These are phyloP conservation scores for Agrypnus murinus DNA, from an alignment of 2,888 invertebrate genomes.

Conservation along the genomic window DNA sequence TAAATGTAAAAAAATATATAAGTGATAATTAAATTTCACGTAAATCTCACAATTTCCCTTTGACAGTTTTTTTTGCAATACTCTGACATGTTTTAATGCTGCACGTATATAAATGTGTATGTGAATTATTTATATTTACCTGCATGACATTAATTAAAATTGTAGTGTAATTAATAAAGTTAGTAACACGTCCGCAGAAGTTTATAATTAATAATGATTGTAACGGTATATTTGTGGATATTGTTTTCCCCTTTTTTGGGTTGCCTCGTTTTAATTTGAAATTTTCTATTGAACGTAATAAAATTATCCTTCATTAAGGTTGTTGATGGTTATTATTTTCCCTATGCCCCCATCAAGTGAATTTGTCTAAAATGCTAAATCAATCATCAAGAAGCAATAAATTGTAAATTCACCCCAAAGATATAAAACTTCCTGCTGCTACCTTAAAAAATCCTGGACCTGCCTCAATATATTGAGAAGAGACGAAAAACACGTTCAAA, in stretches of 20 bases:
- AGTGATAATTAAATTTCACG: slow-evolving; percentile 28
- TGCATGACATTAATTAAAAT: slow-evolving; percentile 26
- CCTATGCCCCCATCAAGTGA: not conserved
- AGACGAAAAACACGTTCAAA: slow-evolving; percentile 44
- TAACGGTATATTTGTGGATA: not conserved
- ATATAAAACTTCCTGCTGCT: slow-evolving; percentile 5
- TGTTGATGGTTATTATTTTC: no score
- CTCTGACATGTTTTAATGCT: not conserved
- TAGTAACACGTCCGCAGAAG: slow-evolving; percentile 8
- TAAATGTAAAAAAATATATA: not conserved
- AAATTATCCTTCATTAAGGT: not conserved
- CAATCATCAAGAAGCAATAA: not conserved
- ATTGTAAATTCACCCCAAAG: slow-evolving; percentile 11
- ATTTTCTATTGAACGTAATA: not conserved
- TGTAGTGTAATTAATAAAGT: slow-evolving; percentile 14
- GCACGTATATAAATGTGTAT: not conserved
- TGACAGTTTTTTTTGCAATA: slow-evolving; percentile 11
- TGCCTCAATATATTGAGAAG: slow-evolving; percentile 30
- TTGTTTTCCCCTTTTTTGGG: not conserved
- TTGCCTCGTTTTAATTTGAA: no score
- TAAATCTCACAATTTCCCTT: slow-evolving; percentile 28
- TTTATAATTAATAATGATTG: slow-evolving; percentile 10
- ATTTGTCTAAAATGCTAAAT: not conserved
- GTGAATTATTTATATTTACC: slow-evolving; percentile 22
- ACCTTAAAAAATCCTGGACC: slow-evolving; percentile 39